Percentiles rank a stretch among this genome's conserved stretches.
Evolutionary conservation across 2,888 invertebrate species (phyloP).

Genomic region (Empis livida): DNA sequence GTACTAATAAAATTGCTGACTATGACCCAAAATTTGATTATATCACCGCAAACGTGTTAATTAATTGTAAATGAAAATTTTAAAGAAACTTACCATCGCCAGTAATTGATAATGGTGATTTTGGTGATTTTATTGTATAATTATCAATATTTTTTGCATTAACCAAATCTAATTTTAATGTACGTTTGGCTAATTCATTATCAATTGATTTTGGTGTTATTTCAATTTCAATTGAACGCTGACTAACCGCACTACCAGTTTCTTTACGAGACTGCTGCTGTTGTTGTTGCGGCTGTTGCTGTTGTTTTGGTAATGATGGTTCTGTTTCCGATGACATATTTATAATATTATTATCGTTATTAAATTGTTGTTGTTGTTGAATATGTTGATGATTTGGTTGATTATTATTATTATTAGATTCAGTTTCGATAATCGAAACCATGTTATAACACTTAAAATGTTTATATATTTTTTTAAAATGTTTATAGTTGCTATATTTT

Average conservation of each 20-base stretch:
- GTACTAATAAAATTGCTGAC: no score
- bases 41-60: no score
- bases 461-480: no score
- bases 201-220: slow-evolving; percentile 36
- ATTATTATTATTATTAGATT: slow-evolving; percentile 12
- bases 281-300: slow-evolving; percentile 7
- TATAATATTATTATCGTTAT: slow-evolving; percentile 10
- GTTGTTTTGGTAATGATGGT: slow-evolving; percentile 7
- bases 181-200: slow-evolving; percentile 27
- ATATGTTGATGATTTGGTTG: slow-evolving; percentile 13
- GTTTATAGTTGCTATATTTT: no score
- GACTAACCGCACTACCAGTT: slow-evolving; percentile 42
- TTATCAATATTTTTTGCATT: slow-evolving; percentile 27
- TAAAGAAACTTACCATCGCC: slow-evolving; percentile 16
- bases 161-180: slow-evolving; percentile 30
- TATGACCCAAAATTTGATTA: no score
- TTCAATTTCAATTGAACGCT: slow-evolving; percentile 46
- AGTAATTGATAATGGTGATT: not conserved
- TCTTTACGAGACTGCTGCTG: not conserved
- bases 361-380: slow-evolving; percentile 9
- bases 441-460: slow-evolving; percentile 5
- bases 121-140: slow-evolving; percentile 29
- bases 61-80: not conserved
- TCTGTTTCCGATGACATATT: slow-evolving; percentile 8
- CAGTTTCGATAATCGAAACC: slow-evolving; percentile 14